These are phyloP conservation scores for Philonicus albiceps DNA, from an alignment of 2,888 invertebrate species.

Conservation along the genomic window DNA sequence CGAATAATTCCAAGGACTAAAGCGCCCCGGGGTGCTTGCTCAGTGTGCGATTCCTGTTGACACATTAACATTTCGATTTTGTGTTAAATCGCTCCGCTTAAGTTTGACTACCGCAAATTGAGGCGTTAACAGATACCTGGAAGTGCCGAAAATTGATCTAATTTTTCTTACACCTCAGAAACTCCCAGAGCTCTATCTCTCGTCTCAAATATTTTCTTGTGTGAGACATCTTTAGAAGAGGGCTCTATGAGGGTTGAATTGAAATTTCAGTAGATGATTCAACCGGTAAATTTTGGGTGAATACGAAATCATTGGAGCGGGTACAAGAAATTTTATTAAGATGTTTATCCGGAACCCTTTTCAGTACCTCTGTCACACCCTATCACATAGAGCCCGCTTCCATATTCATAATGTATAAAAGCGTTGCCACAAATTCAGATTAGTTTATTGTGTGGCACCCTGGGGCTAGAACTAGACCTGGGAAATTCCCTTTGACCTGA, in stretches of 20 bases:
- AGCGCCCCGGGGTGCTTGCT: neutral
- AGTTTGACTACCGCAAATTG: neutral
- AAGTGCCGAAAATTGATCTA: neutral
- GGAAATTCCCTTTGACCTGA: neutral
- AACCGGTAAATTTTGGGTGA: neutral
- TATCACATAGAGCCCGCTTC: neutral
- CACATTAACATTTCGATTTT: neutral
- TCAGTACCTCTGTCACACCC: conserved; percentile 1
- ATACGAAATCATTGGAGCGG: neutral
- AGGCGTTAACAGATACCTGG: neutral
- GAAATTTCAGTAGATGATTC: neutral
- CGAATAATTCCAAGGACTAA: neutral
- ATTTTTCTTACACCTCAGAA: neutral
- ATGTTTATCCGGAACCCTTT: conserved; percentile 4
- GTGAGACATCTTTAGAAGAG: neutral
- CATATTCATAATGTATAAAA: conserved; percentile 20
- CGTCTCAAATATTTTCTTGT: neutral
- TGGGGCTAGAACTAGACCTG: neutral
- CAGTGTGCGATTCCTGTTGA: neutral
- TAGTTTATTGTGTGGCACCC: conserved; percentile 17
- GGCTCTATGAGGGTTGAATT: neutral
- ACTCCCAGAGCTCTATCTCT: neutral
- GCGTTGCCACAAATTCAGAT: conserved; percentile 23
- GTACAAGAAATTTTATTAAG: conserved; percentile 4
- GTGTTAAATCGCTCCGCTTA: neutral